A percentile compares a stretch with the other conserved stretches of the same genome.
Evolutionary conservation across 2,113 vertebrate species (phyloP).

Genomic region (Talpa occidentalis): DNA sequence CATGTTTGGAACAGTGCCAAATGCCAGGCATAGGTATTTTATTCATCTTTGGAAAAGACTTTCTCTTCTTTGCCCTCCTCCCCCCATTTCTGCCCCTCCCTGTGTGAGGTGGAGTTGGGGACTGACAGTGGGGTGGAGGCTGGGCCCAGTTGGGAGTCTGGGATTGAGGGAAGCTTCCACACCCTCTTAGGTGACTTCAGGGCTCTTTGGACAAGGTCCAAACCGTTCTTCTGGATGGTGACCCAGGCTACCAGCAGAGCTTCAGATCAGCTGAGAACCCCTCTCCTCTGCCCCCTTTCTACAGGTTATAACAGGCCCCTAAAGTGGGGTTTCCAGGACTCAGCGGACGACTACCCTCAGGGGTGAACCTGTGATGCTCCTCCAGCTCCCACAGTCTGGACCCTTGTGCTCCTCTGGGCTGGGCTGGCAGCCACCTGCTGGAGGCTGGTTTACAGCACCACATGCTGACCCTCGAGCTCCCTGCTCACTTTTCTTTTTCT

Average conservation of each 20-base stretch:
- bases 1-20: background rate
- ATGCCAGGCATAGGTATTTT: fast-evolving
- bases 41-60: background rate
- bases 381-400: background rate
- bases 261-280: background rate
- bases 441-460: background rate
- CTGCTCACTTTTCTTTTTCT: background rate
- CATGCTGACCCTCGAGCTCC: background rate
- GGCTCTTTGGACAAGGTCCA: background rate
- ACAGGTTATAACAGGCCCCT: background rate
- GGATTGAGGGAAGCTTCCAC: background rate
- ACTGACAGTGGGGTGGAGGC: background rate
- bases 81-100: background rate
- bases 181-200: background rate
- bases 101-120: background rate
- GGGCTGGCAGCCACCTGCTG: background rate
- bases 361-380: background rate
- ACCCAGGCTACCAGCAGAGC: background rate
- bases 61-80: background rate
- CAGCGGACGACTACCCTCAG: background rate
- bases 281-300: background rate
- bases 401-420: background rate
- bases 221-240: background rate
- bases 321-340: background rate
- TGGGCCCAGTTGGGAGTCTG: background rate